Conservation (phyloP, 2,797 vertebrate species). For the Rhadinocentrus ornatus region DNA sequence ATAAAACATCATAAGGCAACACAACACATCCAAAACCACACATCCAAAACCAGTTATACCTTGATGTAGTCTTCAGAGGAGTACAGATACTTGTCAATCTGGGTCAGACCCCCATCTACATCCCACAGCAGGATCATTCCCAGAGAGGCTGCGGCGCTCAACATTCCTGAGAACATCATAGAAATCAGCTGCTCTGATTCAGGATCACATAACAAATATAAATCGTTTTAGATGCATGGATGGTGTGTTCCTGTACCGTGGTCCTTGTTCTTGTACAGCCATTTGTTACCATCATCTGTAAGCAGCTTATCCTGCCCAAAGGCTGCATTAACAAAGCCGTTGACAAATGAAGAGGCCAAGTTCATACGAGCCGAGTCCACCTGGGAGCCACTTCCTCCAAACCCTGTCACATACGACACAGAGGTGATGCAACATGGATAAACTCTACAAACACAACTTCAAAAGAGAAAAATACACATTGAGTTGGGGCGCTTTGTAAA, state of each 20-base stretch:
- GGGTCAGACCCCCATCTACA: constrained; percentile 95
- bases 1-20: too few relatives aligned
- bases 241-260: constrained; percentile 85
- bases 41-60: too few relatives aligned
- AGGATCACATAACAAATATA: neutral
- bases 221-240: neutral
- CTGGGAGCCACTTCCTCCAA: constrained; percentile 95
- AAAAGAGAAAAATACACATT: neutral
- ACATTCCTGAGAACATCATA: constrained; percentile 86
- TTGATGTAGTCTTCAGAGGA: constrained; percentile 99
- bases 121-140: constrained; percentile 98
- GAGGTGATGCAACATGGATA: neutral
- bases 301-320: constrained; percentile 98
- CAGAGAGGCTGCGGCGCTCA: constrained; percentile 96
- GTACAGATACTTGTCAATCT: constrained; percentile 98
- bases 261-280: constrained; percentile 99
- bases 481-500: neutral
- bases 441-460: neutral
- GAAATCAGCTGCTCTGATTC: neutral
- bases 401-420: constrained; percentile 80
- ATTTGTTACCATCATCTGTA: constrained; percentile 98
- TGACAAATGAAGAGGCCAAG: constrained; percentile 98
- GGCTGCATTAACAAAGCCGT: constrained; percentile 97
- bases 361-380: constrained; percentile 99
- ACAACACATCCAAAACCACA: neutral